Base-by-base conservation (phyloP, 2,888 invertebrate genomes). In the Oligia latruncula region DNA sequence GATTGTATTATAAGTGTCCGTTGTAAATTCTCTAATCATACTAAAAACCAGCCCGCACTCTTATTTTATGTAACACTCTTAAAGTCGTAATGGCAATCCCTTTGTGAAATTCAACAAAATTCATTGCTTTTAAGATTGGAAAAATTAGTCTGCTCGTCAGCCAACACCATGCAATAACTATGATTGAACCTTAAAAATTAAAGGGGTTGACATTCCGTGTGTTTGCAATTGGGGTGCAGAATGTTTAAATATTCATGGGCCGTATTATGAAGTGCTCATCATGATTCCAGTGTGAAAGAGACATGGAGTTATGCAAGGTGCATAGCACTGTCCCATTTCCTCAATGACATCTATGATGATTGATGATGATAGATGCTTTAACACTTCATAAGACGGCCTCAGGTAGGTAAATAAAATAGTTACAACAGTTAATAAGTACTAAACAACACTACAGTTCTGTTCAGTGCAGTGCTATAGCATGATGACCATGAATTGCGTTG, bases 401-500 rank as follows among this genome's bases (percentile, higher is more conserved):
- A 60, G 4, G 15, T 58, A 55, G 17, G 40, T 35, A 55, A 62
- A 60, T 23, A 70, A 43, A 76, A 75, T 29, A 67, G 35, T n/a
- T 52, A 77, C 11, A 76, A 70, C 46, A 74, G 60, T 72, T 58
- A 70, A 68, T 68, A 75, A 70, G 40, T 75, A 62, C 82, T 85
- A 85, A 70, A 71, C n/a, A 85, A 85, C 60, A 82, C 82, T 85
- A 86, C 68, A 74, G 72, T 83, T 82, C 81, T 89, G 89, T 86
- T 83, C 72, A 81, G 90, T 90, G 90, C 87, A 82, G 88, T 89
- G 84, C 87, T 88, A 86, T 81, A 84, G 84, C 84, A 86, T 86
- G 77, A 82, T 90, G 82, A 65, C 82, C 80, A 78, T 87, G 86
- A 86, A 80, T 82, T 85, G 87, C 82, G 70, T 87, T 83, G 89